Evolutionary conservation across 2,113 vertebrate genomes (phyloP), one percentile per base, ranked within the genome.

Genomic region (Myotis davidii): DNA sequence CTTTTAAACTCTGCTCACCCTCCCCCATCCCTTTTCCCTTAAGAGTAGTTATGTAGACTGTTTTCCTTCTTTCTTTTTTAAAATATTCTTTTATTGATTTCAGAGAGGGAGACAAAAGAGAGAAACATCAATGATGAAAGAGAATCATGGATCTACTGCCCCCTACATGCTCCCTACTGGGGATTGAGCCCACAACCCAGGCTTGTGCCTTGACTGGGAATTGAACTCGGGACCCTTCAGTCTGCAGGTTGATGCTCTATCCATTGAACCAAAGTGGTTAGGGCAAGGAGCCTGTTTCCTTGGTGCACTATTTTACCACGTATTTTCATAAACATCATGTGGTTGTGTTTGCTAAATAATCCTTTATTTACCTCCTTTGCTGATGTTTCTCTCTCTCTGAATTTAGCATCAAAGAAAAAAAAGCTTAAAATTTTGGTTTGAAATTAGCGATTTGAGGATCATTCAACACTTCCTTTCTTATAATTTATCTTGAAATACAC

Each of bases 311-410:
- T 88, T 88, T 90, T 70, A 59, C 32, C 29, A 11, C 76, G 72
- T 79, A 74, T 21, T 86, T 95, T 94, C 54, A 70, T 92, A 87
- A 94, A 74, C 72, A 50, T 9, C 29, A 5, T 61, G 45, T 90
- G 65, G 52, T 37, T 77, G 11, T 72, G 37, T 96, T 95, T 81
- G 61, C 74, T 89, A 84, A 96, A 87, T 87, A 88, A 61, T 84
- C 61, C 52, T 76, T 70, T 59, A 37, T 67, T 37, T 11, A 18
- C 32, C 10, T 54, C 12, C 29, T 88, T 86, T 81, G 39, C 72
- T 82, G 76, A 83, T 5, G 6, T 48, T n/a, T 74, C 1, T 56
- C 4, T 83, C 42, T 27, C 4, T 83, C 42, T 27, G 34, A 88
- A 65, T 34, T 95, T 74, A 42, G 72, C 27, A 61, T 83, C 32